Conservation (phyloP, 2,888 invertebrate genomes). For the Dorcus hopei region DNA sequence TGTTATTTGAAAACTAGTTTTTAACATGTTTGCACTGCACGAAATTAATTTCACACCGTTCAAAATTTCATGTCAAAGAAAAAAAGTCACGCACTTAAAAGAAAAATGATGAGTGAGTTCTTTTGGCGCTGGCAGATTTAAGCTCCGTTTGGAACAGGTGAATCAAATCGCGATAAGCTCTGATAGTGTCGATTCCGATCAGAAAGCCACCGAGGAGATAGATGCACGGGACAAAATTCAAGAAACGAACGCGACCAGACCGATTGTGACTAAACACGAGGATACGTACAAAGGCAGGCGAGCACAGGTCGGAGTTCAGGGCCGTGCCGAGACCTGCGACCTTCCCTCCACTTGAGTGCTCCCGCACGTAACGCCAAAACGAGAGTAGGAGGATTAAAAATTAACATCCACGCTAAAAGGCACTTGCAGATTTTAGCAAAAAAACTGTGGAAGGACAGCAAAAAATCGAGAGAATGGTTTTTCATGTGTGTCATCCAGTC, state of each 20-base stretch:
- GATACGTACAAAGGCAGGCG: constrained; percentile 11
- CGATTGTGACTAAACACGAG: constrained; percentile 2
- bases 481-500: too few species aligned
- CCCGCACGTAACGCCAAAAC: background rate
- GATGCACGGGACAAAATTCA: background rate
- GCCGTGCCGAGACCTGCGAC: constrained; percentile 29
- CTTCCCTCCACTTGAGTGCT: constrained; percentile 19
- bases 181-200: too few species aligned
- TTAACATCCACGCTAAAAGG: constrained; percentile 6
- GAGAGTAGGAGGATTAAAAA: background rate
- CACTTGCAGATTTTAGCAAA: constrained; percentile 3
- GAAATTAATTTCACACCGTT: background rate
- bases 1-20: constrained; percentile 6
- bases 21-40: constrained; percentile 8
- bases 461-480: too few species aligned
- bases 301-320: constrained; percentile 27
- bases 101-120: too few species aligned
- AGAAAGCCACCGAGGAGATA: too few species aligned
- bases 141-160: too few species aligned
- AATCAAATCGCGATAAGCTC: too few species aligned
- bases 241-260: background rate
- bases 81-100: too few species aligned
- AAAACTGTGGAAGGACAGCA: too few species aligned
- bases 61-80: too few species aligned
- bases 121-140: too few species aligned